Evolutionary conservation across 2,888 invertebrate species (phyloP), one percentile per base, ranked within the genome.

Genomic region (Drosophila borborema): DNA sequence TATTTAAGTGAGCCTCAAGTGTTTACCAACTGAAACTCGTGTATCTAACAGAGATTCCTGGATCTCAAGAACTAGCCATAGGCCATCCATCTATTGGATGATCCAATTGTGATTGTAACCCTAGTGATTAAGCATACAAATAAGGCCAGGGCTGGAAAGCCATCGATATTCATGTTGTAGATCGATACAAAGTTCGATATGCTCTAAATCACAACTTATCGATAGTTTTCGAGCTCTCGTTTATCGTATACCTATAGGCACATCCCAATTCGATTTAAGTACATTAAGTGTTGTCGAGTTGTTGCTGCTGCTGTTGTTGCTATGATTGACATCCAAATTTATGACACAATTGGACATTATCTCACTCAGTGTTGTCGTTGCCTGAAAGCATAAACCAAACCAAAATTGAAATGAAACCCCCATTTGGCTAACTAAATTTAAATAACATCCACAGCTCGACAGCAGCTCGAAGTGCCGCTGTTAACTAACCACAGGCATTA

Each of bases 211-310:
- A 31, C 10, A 7, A 18, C 10, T 6, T 31, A 23, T 49, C 58
- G 49, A 51, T 58, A 1, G 48, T 28, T 66, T 54, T 66, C 20
- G 3, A 46, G 12, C 34, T 55, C 40, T 7, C n/a, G 31, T 16
- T 31, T n/a, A 36, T 16, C n/a, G 28, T 18, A 38, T 38, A 38
- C 18, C 46, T 14, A 8, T 23, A 16, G 46, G 18, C 18, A 46
- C 36, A 12, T 12, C n/a, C 18, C 1, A 18, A 55, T 18, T 18
- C 16, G 20, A 41, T 54, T 64, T 58, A 64, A 64, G 74, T 81
- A 28, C n/a, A 5, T 2, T n/a, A n/a, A 40, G 23, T 34, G 85
- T 85, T 86, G 87, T 85, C 85, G 85, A 87, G 89, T 89, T 86
- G 89, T 67, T 79, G 64, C 70, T 74, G 54, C 31, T 70, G 43